Evolutionary conservation across 2,113 vertebrate genomes (phyloP).

Genomic region (Scophthalmus maximus): DNA sequence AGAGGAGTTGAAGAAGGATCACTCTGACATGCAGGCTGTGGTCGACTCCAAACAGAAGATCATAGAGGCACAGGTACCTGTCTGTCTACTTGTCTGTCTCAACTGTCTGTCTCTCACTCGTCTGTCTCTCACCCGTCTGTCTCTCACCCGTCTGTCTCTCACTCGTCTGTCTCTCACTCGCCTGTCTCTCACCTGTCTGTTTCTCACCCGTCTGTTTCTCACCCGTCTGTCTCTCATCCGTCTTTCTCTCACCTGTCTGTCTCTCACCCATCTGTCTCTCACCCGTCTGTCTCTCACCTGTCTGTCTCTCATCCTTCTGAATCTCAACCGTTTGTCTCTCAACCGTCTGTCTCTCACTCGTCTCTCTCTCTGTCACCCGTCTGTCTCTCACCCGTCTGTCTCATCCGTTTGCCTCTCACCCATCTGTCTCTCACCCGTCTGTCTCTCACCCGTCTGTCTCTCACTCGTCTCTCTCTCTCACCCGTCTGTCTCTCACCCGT

Average conservation of each 20-base stretch:
- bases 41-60: constrained; percentile 99
- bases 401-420: too few relatives aligned
- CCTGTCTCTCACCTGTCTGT: constrained; percentile 69
- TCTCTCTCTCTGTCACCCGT: too few relatives aligned
- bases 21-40: constrained; percentile 97
- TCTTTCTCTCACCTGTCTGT: too few relatives aligned
- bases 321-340: not conserved
- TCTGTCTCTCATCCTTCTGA: too few relatives aligned
- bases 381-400: constrained; percentile 1
- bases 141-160: constrained; percentile 69
- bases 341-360: constrained; percentile 57
- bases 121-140: constrained; percentile 3
- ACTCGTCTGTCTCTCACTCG: not conserved
- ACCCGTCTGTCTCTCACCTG: constrained; percentile 60
- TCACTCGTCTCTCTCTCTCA: too few relatives aligned
- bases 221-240: constrained; percentile 62
- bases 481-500: not conserved
- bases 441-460: not conserved
- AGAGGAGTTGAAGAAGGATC: constrained; percentile 98
- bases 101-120: not conserved
- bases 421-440: not conserved
- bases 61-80: constrained; percentile 94
- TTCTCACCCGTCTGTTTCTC: not conserved
- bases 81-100: not conserved
- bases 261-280: not conserved